Evolutionary conservation across 2,888 invertebrate species (phyloP), one percentile per base, ranked within the genome.

Genomic region (Incurvaria masculella): DNA sequence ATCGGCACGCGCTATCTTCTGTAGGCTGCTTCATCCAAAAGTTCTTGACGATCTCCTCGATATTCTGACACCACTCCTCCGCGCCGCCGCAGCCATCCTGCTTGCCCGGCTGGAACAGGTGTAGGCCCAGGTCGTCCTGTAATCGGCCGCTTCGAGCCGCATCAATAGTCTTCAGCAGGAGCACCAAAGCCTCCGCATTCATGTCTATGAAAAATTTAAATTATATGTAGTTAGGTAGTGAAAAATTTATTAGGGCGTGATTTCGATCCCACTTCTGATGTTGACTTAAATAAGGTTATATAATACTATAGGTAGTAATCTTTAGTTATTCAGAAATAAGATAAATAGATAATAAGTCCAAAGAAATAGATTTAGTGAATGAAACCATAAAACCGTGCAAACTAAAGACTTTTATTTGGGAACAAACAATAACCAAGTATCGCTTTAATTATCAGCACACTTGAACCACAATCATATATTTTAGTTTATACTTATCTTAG

Each of bases 11-110:
- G 53, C 56, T 2, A 46, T 53, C 1, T 43, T 49, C 1, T 41
- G 21, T 6, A 55, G 39, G 40, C 52, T 48, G 45, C 50, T 52
- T 53, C 55, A 55, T 6, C 43, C 20, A 10, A 57, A 42, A n/a
- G 6, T 58, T 57, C 38, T 19, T 21, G 1, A 42, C 46, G 2
- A 56, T 45, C 0, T 27, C 17, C 14, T 54, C 51, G 48, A 58
- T 50, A 39, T 19, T 53, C 27, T 27, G 8, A n/a, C 58, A 58
- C 57, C 58, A 58, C 2, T n/a, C 10, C 6, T 42, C 53, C 0
- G 57, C 56, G 6, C 59, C 57, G n/a, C n/a, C n/a, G n/a, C n/a
- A n/a, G 40, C 33, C 44, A 41, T 56, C 53, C 18, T 21, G 51
- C 8, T 21, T 49, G 1, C 42, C 46, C 17, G 53, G 51, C 16